These are phyloP conservation scores for Eupeodes latifasciatus DNA, from an alignment of 2,888 invertebrate species.

Conservation along the genomic window DNA sequence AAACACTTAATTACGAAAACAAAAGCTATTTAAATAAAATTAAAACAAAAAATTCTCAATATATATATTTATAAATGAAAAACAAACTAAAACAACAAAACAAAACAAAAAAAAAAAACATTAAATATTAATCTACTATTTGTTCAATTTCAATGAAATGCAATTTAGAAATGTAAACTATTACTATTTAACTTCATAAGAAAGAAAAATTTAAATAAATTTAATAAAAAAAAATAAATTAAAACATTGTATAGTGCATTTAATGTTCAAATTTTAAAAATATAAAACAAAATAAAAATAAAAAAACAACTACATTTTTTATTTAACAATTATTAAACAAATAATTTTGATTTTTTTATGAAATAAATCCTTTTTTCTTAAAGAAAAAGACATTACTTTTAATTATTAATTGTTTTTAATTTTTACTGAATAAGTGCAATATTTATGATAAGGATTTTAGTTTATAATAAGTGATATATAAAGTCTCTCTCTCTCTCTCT, in stretches of 20 bases:
- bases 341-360: neutral
- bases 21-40: constrained; percentile 33
- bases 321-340: constrained; percentile 21
- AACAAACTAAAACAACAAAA: neutral
- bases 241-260: constrained; percentile 69
- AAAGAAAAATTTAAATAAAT: constrained; percentile 71
- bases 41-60: constrained; percentile 31
- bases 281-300: constrained; percentile 44
- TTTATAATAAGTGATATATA: constrained; percentile 39
- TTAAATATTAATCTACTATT: constrained; percentile 66
- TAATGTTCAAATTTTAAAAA: constrained; percentile 64
- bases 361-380: constrained; percentile 26
- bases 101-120: constrained; percentile 9
- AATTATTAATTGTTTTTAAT: constrained; percentile 19
- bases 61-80: constrained; percentile 68
- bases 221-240: constrained; percentile 63
- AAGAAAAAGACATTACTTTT: constrained; percentile 41
- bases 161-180: constrained; percentile 71
- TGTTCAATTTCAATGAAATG: constrained; percentile 76
- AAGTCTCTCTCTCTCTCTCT: neutral
- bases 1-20: constrained; percentile 39
- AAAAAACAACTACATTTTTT: constrained; percentile 30
- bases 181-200: constrained; percentile 48
- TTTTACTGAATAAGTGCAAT: constrained; percentile 63
- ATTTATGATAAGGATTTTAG: constrained; percentile 54